Percentiles rank a stretch among this genome's conserved stretches.
phyloP scores from a whole-genome alignment of 2,888 invertebrate species.

The Epinotia nisella region DNA sequence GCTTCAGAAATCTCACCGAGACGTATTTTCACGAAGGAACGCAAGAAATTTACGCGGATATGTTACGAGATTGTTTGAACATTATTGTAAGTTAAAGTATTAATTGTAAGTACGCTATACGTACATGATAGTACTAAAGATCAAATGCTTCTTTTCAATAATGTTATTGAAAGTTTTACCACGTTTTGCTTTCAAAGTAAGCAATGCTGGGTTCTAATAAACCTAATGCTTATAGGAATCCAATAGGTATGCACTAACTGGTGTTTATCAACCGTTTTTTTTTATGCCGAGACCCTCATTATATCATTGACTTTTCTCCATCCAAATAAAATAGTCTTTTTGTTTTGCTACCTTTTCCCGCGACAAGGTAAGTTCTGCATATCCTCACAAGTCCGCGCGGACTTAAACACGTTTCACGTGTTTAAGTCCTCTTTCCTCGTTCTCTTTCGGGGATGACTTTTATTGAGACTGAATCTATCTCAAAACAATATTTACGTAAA shows the following conservation, averaged over 20 bases:
- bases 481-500: too few relatives aligned
- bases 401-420: too few relatives aligned
- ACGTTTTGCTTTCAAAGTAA: background rate
- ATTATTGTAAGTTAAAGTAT: constrained; percentile 61
- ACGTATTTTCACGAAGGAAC: constrained; percentile 52
- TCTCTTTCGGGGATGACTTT: too few relatives aligned
- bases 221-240: background rate
- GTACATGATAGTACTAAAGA: background rate
- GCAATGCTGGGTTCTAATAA: background rate
- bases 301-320: background rate
- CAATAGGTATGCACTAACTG: background rate
- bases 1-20: constrained; percentile 60
- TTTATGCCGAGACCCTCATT: too few relatives aligned
- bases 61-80: constrained; percentile 64
- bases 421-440: too few relatives aligned
- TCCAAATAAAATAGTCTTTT: too few relatives aligned
- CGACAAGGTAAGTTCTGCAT: background rate
- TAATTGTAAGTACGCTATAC: background rate
- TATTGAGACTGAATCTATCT: too few relatives aligned
- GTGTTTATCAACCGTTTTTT: too few relatives aligned
- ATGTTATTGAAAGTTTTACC: too few relatives aligned
- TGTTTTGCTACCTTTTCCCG: background rate
- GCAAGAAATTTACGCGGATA: constrained; percentile 59
- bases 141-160: background rate
- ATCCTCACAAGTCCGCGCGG: background rate